Conservation (phyloP, 1,140 invertebrate species). For the Schlechtendalia chinensis region DNA sequence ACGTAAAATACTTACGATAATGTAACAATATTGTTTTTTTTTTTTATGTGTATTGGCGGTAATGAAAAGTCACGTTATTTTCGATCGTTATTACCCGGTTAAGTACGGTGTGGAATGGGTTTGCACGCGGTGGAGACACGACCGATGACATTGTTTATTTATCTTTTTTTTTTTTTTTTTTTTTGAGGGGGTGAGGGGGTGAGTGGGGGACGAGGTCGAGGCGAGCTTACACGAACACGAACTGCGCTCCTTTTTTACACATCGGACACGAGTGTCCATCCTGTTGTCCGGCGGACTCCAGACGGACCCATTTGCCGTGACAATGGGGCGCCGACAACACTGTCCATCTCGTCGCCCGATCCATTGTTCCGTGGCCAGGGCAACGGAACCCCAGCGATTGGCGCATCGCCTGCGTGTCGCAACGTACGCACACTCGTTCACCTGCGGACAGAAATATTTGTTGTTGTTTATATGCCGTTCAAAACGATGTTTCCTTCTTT, state of each 20-base stretch:
- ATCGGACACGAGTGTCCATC: constrained; percentile 48
- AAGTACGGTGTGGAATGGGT: not conserved
- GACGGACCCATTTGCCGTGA: constrained; percentile 79
- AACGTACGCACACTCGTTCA: constrained; percentile 70
- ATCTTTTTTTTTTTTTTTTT: no score
- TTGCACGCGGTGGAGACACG: no score
- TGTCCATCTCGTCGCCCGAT: constrained; percentile 72
- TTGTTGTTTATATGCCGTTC: no score
- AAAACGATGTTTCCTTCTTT: no score
- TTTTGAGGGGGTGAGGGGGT: not conserved
- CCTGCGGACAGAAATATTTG: constrained; percentile 62
- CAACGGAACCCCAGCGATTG: constrained; percentile 72
- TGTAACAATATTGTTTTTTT: not conserved
- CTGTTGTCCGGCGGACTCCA: constrained; percentile 55
- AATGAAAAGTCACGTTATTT: no score
- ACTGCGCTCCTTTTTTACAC: constrained; percentile 49
- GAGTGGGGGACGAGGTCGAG: not conserved
- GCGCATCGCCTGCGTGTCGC: constrained; percentile 72
- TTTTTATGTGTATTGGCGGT: no score
- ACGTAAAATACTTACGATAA: no score
- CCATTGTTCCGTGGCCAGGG: constrained; percentile 70
- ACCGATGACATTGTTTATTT: no score
- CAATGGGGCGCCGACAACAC: constrained; percentile 74
- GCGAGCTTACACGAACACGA: constrained; percentile 50
- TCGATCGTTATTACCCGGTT: no score